These are phyloP conservation scores for Opisthograptis luteolata DNA, from an alignment of 2,888 invertebrate genomes.

Conservation along the genomic window DNA sequence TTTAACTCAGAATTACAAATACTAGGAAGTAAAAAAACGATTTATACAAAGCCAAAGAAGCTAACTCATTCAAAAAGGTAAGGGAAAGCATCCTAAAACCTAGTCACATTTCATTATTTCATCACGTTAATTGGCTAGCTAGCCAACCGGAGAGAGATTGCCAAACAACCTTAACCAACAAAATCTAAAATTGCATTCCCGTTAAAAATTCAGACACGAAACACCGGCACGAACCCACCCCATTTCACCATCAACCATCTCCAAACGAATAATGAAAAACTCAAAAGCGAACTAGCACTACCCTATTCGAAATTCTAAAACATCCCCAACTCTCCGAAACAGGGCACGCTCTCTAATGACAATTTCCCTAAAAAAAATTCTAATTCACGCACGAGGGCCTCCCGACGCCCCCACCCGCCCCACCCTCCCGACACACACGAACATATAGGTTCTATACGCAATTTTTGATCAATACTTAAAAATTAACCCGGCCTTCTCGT, in stretches of 20 bases:
- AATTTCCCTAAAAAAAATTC: slow-evolving; percentile 72
- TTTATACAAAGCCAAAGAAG: too few species aligned
- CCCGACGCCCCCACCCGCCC: slow-evolving; percentile 33
- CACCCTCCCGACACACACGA: slow-evolving; percentile 36
- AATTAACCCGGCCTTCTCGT: slow-evolving; percentile 81
- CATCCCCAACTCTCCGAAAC: slow-evolving; percentile 22
- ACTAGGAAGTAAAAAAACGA: too few species aligned
- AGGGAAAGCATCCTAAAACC: too few species aligned
- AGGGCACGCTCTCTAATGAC: slow-evolving; percentile 64
- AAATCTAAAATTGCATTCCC: too few species aligned
- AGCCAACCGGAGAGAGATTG: too few species aligned
- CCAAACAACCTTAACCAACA: too few species aligned
- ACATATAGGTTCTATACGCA: slow-evolving; percentile 67
- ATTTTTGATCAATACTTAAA: slow-evolving; percentile 85
- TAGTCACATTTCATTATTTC: too few species aligned
- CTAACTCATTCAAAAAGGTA: too few species aligned
- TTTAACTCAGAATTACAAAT: too few species aligned
- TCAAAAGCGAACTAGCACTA: slow-evolving; percentile 18
- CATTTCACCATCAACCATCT: neutral
- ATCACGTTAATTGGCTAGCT: too few species aligned
- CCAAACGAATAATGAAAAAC: slow-evolving; percentile 5
- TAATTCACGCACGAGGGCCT: slow-evolving; percentile 71
- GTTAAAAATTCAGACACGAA: too few species aligned
- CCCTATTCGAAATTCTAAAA: slow-evolving; percentile 26
- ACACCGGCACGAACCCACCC: too few species aligned